A percentile compares a stretch with the other conserved stretches of the same genome.
These are phyloP conservation scores for Gymnocephalus cernua DNA, from an alignment of 2,113 vertebrate genomes.

Conservation along the genomic window DNA sequence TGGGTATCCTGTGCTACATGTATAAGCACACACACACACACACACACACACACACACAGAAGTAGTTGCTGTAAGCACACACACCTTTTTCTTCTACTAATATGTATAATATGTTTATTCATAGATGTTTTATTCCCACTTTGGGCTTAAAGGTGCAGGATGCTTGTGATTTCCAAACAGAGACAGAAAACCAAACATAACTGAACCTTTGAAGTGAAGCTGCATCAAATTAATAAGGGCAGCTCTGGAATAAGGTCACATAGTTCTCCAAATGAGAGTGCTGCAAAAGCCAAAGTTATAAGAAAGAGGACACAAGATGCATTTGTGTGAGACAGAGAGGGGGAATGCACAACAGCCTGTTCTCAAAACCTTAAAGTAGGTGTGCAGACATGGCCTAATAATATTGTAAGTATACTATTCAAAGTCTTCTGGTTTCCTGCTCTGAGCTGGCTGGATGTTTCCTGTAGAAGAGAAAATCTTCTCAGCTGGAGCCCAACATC, in stretches of 20 bases:
- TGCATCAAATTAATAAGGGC: slow-evolving; percentile 29
- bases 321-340: not conserved
- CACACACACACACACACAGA: not conserved
- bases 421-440: slow-evolving; percentile 13
- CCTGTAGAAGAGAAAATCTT: slow-evolving; percentile 31
- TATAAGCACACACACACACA: not conserved
- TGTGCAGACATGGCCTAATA: not conserved
- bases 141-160: not conserved
- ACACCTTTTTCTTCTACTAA: not conserved
- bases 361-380: slow-evolving; percentile 14
- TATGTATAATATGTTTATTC: slow-evolving; percentile 6
- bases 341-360: not conserved
- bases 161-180: not conserved
- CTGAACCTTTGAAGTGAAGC: slow-evolving; percentile 1
- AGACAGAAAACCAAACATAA: not conserved
- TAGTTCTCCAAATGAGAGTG: slow-evolving; percentile 7
- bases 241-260: slow-evolving; percentile 39
- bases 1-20: too few species aligned
- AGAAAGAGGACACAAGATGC: slow-evolving; percentile 17
- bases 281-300: slow-evolving; percentile 3
- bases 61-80: not conserved
- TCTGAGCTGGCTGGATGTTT: slow-evolving; percentile 12
- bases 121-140: slow-evolving; percentile 5
- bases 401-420: not conserved
- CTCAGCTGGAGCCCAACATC: slow-evolving; percentile 21